Conservation (phyloP, 2,113 vertebrate genomes). For the Cyphomyrus discorhynchus region DNA sequence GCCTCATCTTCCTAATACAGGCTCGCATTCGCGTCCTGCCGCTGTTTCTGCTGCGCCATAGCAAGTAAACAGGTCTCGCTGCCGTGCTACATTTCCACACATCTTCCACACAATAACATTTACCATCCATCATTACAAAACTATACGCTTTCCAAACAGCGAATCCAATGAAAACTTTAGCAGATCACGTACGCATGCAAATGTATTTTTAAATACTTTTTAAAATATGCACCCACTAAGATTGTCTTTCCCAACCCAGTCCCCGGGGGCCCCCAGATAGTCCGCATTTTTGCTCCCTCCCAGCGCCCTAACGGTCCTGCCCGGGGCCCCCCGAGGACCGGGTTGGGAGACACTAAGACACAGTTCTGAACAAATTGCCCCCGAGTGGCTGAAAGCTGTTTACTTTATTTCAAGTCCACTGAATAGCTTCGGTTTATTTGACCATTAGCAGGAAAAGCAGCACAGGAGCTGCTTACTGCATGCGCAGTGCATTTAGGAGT, state of each 20-base stretch:
- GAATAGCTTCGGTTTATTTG: background rate
- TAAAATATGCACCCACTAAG: background rate
- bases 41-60: background rate
- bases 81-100: background rate
- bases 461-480: background rate
- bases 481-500: background rate
- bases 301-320: background rate
- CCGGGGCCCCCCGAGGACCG: background rate
- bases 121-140: background rate
- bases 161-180: background rate
- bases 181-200: background rate
- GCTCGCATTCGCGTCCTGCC: background rate
- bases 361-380: background rate
- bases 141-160: background rate
- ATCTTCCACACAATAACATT: background rate
- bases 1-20: background rate
- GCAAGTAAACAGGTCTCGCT: background rate
- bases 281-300: background rate
- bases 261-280: background rate
- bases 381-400: background rate
- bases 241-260: background rate
- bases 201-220: background rate
- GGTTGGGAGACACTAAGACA: background rate
- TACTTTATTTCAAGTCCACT: background rate
- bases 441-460: conserved; percentile 1